phyloP scores from a whole-genome alignment of 2,888 invertebrate genomes.

The Yponomeuta sedellus region DNA sequence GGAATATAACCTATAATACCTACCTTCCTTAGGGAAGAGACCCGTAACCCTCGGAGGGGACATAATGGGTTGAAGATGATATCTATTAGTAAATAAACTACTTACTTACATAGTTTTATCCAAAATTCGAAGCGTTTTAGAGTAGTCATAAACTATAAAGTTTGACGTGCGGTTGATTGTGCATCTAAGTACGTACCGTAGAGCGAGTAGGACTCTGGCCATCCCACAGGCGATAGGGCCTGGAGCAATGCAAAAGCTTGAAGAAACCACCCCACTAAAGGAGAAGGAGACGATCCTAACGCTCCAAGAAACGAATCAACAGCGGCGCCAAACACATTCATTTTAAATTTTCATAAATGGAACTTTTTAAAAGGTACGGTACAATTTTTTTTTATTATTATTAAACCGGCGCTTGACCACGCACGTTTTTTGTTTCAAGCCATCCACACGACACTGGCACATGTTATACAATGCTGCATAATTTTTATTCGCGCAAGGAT shows the following conservation, averaged over 20 bases:
- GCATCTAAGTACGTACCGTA: conserved; percentile 33
- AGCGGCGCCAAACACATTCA: background rate
- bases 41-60: no score
- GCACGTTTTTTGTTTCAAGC: background rate
- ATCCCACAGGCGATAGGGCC: conserved; percentile 42
- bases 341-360: background rate
- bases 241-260: conserved; percentile 42
- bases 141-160: no score
- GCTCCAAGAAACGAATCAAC: background rate
- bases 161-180: no score
- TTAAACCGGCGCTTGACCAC: no score
- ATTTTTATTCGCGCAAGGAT: conserved; percentile 1
- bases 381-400: no score
- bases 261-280: conserved; percentile 39
- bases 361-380: no score
- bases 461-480: background rate
- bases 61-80: no score
- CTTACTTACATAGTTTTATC: no score
- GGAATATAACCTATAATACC: no score
- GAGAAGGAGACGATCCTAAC: background rate
- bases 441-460: background rate
- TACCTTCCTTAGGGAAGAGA: no score
- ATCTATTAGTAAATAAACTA: no score
- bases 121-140: no score
- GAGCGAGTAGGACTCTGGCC: conserved; percentile 44